Base-by-base conservation (phyloP, 2,797 vertebrate genomes). In the Oreochromis grahami region DNA sequence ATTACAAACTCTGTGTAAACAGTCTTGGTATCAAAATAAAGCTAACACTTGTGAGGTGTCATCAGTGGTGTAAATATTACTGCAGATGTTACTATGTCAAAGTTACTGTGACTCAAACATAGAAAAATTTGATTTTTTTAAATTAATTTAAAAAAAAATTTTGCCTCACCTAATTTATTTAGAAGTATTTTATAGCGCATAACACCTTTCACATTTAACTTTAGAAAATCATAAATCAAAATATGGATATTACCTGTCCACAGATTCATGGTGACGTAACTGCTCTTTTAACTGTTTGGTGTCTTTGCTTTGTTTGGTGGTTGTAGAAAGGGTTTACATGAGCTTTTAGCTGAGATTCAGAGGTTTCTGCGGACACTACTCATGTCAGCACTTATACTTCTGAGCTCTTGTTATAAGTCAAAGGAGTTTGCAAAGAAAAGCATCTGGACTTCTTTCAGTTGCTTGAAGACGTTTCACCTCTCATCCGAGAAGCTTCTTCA, bases 111-210 rank as follows among this genome's bases (percentile, higher is more conserved):
- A 58, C 14, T 58, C 55, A 56, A 56, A 56, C 55, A 56, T 9
- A 56, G 55, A 29, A 29, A 26, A 5, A 4, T 0, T 2, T 2
- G 12, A 1, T 7, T 4, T 12, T 6, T 51, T 26, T 24, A 3
- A 24, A 24, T 24, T 24, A 24, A 24, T 24, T 7, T n/a, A n/a
- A n/a, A n/a, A n/a, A n/a, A n/a, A n/a, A n/a, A 1, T 26, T 26
- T 26, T 32, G 0, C 32, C 55, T 32, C 55, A 32, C 14, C 8
- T 58, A 2, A 10, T 58, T 58, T 58, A 56, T 56, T 56, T 56
- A 32, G 29, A 56, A 58, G 14, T 32, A 17, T 58, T 32, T 58
- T 17, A 58, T 10, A 58, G 3, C 14, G 6, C 32, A 17, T 17
- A 58, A 58, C 8, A 17, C 26, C 26, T 58, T 48, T 48, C 7